Evolutionary conservation across 2,113 vertebrate species (phyloP).

Genomic region (Sapajus apella): DNA sequence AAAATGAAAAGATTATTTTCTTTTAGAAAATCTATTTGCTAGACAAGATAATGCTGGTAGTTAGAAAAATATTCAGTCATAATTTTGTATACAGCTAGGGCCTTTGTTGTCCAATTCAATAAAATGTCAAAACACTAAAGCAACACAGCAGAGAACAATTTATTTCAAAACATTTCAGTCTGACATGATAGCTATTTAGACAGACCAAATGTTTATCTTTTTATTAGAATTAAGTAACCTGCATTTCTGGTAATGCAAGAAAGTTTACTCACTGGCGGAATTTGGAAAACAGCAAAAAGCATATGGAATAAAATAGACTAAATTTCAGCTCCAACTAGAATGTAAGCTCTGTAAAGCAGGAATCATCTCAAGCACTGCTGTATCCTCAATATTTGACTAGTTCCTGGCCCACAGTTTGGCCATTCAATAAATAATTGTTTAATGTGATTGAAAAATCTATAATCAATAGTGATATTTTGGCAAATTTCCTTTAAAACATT

Average conservation of each 20-base stretch:
- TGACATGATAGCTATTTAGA: not conserved
- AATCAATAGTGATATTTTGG: not conserved
- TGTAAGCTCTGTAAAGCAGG: not conserved
- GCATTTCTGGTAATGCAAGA: not conserved
- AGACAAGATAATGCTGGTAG: not conserved
- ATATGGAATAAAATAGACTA: not conserved
- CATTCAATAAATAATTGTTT: not conserved
- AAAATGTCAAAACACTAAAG: not conserved
- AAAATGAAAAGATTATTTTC: not conserved
- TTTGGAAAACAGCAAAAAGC: not conserved
- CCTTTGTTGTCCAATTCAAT: not conserved
- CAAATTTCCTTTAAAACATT: not conserved
- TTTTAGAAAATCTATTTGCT: not conserved
- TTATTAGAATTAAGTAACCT: not conserved
- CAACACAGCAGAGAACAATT: not conserved
- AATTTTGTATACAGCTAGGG: not conserved
- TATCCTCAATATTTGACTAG: not conserved
- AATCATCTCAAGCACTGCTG: not conserved
- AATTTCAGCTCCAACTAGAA: not conserved
- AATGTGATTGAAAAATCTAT: not conserved
- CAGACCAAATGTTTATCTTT: not conserved
- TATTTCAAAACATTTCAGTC: not conserved
- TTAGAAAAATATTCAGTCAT: not conserved
- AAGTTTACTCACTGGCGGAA: not conserved
- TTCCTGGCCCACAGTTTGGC: not conserved